Conservation (phyloP, 2,888 invertebrate species). For the Pycnomerus fuliginosus region DNA sequence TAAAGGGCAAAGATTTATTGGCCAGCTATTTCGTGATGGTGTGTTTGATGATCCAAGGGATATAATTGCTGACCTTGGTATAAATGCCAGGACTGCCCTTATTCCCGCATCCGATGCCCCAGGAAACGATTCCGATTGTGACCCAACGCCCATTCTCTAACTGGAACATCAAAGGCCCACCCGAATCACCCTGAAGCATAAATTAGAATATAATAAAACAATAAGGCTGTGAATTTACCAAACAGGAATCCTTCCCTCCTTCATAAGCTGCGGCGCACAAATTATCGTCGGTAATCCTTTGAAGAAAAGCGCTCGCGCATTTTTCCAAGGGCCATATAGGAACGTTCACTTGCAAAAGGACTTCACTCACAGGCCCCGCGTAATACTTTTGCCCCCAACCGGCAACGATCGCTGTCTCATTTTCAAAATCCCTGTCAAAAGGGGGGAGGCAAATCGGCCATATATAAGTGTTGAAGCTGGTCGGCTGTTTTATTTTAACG, state of each 20-base stretch:
- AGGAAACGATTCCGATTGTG: conserved; percentile 78
- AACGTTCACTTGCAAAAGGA: conserved; percentile 74
- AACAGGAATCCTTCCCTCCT: conserved; percentile 81
- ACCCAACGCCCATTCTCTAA: conserved; percentile 75
- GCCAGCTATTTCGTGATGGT: conserved; percentile 42
- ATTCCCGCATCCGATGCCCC: conserved; percentile 81
- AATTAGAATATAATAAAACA: conserved; percentile 3
- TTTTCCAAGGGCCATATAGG: conserved; percentile 74
- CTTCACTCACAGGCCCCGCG: conserved; percentile 60
- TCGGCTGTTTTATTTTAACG: conserved; percentile 64
- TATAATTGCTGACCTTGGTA: conserved; percentile 68
- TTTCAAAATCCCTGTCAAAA: conserved; percentile 59
- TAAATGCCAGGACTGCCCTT: conserved; percentile 77
- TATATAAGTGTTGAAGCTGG: conserved; percentile 73
- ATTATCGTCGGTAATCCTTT: conserved; percentile 65
- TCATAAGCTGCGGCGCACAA: conserved; percentile 76
- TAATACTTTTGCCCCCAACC: conserved; percentile 79
- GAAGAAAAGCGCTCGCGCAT: conserved; percentile 65
- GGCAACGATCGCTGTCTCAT: conserved; percentile 65
- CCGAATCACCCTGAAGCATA: conserved; percentile 72
- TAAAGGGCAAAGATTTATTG: not conserved
- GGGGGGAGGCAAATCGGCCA: conserved; percentile 86
- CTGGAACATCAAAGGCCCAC: conserved; percentile 78
- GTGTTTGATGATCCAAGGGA: conserved; percentile 66
- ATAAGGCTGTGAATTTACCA: conserved; percentile 56